Percentiles rank a stretch among this genome's conserved stretches.
phyloP scores from a whole-genome alignment of 2,888 invertebrate species.

The Aphodius granarius region DNA sequence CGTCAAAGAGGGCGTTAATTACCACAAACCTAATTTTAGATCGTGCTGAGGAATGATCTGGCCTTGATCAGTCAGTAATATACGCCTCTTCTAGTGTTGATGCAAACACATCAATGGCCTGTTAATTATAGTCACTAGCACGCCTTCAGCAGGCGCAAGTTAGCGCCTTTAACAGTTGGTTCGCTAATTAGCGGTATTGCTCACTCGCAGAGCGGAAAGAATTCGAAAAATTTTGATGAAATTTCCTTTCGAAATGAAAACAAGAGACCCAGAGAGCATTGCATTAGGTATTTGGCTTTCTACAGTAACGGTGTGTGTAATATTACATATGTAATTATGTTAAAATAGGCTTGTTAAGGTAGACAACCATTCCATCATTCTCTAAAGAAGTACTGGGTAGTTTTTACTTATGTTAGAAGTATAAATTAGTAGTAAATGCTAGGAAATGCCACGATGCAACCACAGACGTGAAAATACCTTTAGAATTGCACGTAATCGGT shows the following conservation, averaged over 20 bases:
- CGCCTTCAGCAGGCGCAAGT: not conserved
- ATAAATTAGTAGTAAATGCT: too few species aligned
- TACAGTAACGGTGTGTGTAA: not conserved
- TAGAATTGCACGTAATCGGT: too few species aligned
- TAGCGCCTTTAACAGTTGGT: not conserved
- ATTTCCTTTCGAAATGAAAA: not conserved
- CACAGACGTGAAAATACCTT: too few species aligned
- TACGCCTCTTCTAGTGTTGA: not conserved
- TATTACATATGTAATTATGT: not conserved
- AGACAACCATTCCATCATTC: too few species aligned
- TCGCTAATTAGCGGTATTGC: not conserved
- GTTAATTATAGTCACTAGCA: not conserved
- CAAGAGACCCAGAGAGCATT: too few species aligned
- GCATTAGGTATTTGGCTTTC: not conserved
- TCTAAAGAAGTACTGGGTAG: too few species aligned
- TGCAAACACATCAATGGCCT: not conserved
- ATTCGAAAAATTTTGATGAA: not conserved
- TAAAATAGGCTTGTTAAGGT: too few species aligned
- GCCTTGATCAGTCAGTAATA: not conserved
- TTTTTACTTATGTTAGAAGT: too few species aligned
- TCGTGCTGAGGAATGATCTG: not conserved
- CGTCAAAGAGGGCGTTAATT: not conserved
- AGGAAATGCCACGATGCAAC: too few species aligned
- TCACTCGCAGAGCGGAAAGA: not conserved
- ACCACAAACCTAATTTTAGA: not conserved